Evolutionary conservation across 2,113 vertebrate genomes (phyloP).

Genomic region (Paradoxurus hermaphroditus): DNA sequence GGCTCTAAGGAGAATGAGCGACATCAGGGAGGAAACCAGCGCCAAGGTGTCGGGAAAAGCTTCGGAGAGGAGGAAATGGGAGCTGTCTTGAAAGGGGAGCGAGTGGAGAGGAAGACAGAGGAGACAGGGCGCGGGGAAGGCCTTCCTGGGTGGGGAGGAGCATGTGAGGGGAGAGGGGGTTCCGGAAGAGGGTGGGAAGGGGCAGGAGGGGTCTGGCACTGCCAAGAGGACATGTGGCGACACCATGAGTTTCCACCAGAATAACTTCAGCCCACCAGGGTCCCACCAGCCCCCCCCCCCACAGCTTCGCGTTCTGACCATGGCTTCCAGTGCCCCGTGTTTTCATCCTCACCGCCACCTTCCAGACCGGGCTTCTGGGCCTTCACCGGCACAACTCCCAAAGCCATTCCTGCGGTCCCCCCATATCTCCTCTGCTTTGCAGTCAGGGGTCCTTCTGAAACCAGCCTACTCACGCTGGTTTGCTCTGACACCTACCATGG

Average conservation of each 20-base stretch:
- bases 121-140: neutral
- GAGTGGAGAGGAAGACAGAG: rapidly evolving
- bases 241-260: rapidly evolving
- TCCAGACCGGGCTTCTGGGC: too few relatives aligned
- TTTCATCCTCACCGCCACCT: neutral
- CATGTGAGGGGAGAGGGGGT: neutral
- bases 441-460: neutral
- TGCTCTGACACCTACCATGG: neutral
- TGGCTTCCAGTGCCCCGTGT: neutral
- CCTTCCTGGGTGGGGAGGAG: neutral
- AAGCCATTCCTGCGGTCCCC: neutral
- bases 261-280: neutral
- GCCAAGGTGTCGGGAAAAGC: too few relatives aligned
- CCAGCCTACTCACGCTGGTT: too few relatives aligned
- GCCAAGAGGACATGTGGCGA: neutral
- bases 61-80: neutral
- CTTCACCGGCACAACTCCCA: neutral
- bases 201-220: neutral
- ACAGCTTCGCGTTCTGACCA: neutral
- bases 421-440: neutral
- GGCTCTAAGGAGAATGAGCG: neutral
- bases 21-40: neutral
- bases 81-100: neutral
- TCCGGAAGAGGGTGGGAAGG: neutral
- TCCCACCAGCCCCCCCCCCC: neutral